Percentiles rank a stretch among this genome's conserved stretches.
Evolutionary conservation across 2,797 vertebrate species (phyloP).

Genomic region (Champsocephalus gunnari): DNA sequence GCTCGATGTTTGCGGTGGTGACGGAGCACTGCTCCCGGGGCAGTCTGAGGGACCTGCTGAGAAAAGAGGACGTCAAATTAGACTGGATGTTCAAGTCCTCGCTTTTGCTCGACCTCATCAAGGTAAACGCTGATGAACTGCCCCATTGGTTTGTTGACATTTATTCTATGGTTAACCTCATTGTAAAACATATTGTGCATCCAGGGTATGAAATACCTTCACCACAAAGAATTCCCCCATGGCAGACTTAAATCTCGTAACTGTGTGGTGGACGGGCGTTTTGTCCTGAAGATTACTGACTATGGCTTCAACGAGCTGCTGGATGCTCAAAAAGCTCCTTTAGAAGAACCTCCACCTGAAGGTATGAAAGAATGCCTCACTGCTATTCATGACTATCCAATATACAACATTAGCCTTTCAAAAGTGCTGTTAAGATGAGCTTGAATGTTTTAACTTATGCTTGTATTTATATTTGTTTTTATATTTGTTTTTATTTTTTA

Average conservation of each 20-base stretch:
- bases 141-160: background rate
- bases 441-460: background rate
- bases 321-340: constrained; percentile 86
- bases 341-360: constrained; percentile 82
- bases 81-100: constrained; percentile 94
- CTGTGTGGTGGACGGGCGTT: constrained; percentile 93
- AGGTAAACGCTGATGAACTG: constrained; percentile 70
- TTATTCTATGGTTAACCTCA: constrained; percentile 7
- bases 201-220: constrained; percentile 95
- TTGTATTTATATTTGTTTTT: too few relatives aligned
- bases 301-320: constrained; percentile 91
- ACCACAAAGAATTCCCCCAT: constrained; percentile 89
- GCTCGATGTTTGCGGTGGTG: constrained; percentile 85
- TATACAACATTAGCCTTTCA: background rate
- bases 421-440: background rate
- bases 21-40: constrained; percentile 89
- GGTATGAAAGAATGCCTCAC: constrained; percentile 70
- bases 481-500: too few relatives aligned
- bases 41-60: constrained; percentile 88
- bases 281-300: constrained; percentile 95
- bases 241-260: constrained; percentile 93
- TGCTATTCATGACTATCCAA: background rate
- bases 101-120: constrained; percentile 88
- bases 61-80: constrained; percentile 88
- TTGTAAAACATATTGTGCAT: constrained; percentile 24